Conservation (phyloP, 2,113 vertebrate genomes). For the Neodon shergylaensis region DNA sequence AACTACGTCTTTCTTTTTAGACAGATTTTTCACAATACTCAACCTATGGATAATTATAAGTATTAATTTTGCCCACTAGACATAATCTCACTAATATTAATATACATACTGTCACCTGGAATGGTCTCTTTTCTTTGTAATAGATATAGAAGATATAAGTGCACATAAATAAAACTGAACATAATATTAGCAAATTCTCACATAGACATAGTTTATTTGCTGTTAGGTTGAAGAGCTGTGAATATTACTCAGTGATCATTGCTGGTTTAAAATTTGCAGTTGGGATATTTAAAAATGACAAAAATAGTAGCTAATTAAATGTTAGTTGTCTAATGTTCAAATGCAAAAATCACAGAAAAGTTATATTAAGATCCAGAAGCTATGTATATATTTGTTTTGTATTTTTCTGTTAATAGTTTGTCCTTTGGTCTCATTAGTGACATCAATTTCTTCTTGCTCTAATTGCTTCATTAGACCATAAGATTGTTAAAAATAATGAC, state of each 20-base stretch:
- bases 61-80: neutral
- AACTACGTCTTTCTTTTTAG: neutral
- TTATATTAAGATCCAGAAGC: neutral
- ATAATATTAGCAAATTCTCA: neutral
- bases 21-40: neutral
- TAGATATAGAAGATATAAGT: neutral
- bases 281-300: neutral
- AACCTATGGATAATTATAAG: neutral
- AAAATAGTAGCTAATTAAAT: conserved; percentile 3
- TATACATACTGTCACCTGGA: neutral
- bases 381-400: neutral
- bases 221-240: neutral
- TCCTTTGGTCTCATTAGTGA: neutral
- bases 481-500: conserved; percentile 10
- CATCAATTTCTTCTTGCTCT: neutral
- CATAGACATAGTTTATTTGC: neutral
- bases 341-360: neutral
- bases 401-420: neutral
- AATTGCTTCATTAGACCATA: neutral
- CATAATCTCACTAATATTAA: neutral
- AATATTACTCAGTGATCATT: neutral
- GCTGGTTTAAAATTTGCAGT: neutral
- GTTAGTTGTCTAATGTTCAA: neutral
- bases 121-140: neutral
- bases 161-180: neutral